phyloP scores from a whole-genome alignment of 2,888 invertebrate genomes.

The Nematopogon swammerdamellus region DNA sequence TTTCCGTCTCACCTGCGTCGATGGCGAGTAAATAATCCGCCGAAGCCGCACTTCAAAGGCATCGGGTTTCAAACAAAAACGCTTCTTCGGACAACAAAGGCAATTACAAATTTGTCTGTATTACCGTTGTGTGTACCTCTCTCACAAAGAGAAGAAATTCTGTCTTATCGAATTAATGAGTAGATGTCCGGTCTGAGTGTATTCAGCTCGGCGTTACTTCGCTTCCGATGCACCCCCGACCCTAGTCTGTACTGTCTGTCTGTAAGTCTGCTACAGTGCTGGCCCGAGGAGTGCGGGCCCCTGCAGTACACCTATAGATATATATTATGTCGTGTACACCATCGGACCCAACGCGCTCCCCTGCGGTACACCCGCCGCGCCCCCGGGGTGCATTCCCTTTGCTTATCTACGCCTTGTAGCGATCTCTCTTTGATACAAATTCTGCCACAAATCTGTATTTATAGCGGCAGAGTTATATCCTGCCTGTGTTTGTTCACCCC shows the following conservation, averaged over 20 bases:
- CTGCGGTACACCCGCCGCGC: neutral
- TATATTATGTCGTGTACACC: too few species aligned
- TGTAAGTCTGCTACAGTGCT: neutral
- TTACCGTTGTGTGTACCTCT: neutral
- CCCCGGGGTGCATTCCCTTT: neutral
- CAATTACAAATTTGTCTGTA: neutral
- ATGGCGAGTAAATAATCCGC: neutral
- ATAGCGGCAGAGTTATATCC: too few species aligned
- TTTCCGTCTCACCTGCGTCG: neutral
- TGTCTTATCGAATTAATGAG: slow-evolving; percentile 37
- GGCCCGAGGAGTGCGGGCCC: neutral
- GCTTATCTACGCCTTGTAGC: neutral
- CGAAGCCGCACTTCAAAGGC: neutral
- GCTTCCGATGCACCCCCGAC: slow-evolving; percentile 16
- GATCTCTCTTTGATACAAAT: neutral
- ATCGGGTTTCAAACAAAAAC: neutral
- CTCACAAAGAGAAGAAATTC: slow-evolving; percentile 5
- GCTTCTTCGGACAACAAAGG: neutral
- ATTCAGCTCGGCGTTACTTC: slow-evolving; percentile 25
- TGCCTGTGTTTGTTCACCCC: too few species aligned
- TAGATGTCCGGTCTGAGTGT: slow-evolving; percentile 22
- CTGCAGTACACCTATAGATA: too few species aligned
- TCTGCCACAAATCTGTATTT: neutral
- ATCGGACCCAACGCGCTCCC: neutral
- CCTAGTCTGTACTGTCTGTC: neutral